Evolutionary conservation across 2,113 vertebrate species (phyloP).

Genomic region (Pterocles burchelli): DNA sequence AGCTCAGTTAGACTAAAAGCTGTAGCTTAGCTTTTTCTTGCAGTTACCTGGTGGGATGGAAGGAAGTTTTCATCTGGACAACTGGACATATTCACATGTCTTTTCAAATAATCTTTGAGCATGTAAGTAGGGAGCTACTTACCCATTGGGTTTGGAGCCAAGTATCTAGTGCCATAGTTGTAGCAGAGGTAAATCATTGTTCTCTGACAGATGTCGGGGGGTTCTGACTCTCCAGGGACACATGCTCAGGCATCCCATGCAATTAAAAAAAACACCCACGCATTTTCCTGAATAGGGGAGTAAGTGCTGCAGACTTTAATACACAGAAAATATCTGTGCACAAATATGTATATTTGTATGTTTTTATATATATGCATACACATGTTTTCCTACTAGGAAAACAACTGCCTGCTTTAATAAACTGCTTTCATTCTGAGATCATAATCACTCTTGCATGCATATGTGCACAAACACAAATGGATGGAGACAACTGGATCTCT

Average conservation of each 20-base stretch:
- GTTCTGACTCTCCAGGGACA: neutral
- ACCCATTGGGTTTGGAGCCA: neutral
- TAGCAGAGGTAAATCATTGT: neutral
- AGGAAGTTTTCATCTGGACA: neutral
- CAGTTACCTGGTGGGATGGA: neutral
- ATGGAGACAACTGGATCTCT: neutral
- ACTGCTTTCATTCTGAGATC: constrained; percentile 42
- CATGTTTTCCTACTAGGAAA: neutral
- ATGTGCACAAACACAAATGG: constrained; percentile 30
- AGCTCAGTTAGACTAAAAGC: neutral
- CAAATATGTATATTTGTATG: neutral
- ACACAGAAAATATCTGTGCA: neutral
- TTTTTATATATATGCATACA: neutral
- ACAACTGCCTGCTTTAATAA: constrained; percentile 1
- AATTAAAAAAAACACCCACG: neutral
- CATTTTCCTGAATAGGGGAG: neutral
- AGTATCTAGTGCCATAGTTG: neutral
- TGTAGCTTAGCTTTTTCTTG: neutral
- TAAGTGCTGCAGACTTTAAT: neutral
- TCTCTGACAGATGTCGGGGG: rapidly evolving
- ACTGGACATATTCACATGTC: neutral
- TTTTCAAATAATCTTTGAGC: neutral
- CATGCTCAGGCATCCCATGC: neutral
- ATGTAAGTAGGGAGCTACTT: neutral
- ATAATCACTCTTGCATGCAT: constrained; percentile 44